Evolutionary conservation across 2,113 vertebrate species (phyloP).

Genomic region (Cinclus mexicanus): DNA sequence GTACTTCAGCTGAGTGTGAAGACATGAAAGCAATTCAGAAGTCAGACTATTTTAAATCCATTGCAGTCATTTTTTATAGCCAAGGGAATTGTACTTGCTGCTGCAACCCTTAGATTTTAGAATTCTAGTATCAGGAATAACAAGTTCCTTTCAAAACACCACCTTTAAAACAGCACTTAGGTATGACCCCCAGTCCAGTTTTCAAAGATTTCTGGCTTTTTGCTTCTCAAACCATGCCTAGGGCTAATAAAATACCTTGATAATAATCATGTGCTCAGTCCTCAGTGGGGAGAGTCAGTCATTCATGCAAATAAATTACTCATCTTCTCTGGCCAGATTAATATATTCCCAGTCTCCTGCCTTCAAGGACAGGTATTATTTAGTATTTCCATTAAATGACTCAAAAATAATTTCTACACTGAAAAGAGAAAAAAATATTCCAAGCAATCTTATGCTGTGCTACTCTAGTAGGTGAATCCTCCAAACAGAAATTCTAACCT

Average conservation of each 20-base stretch:
- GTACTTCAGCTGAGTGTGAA: conserved; percentile 31
- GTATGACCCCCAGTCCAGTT: not conserved
- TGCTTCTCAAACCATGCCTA: not conserved
- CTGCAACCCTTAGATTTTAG: not conserved
- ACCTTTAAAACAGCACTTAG: not conserved
- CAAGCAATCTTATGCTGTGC: not conserved
- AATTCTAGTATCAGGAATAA: not conserved
- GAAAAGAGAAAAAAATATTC: not conserved
- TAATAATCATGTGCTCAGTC: not conserved
- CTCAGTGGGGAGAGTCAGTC: not conserved
- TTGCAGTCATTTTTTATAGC: not conserved
- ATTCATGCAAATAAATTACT: not conserved
- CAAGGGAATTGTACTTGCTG: not conserved
- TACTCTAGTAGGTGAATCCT: not conserved
- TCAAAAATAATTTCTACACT: not conserved
- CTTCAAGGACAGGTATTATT: not conserved
- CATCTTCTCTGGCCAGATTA: not conserved
- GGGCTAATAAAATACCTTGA: not conserved
- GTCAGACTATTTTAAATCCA: conserved; percentile 32
- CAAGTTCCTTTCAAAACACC: not conserved
- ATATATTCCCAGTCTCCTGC: not conserved
- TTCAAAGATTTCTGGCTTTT: not conserved
- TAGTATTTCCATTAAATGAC: not conserved
- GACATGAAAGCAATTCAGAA: conserved; percentile 21
- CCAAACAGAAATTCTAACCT: not conserved